These are phyloP conservation scores for Ormyrus rosae DNA, from an alignment of 2,888 invertebrate species.

Conservation along the genomic window DNA sequence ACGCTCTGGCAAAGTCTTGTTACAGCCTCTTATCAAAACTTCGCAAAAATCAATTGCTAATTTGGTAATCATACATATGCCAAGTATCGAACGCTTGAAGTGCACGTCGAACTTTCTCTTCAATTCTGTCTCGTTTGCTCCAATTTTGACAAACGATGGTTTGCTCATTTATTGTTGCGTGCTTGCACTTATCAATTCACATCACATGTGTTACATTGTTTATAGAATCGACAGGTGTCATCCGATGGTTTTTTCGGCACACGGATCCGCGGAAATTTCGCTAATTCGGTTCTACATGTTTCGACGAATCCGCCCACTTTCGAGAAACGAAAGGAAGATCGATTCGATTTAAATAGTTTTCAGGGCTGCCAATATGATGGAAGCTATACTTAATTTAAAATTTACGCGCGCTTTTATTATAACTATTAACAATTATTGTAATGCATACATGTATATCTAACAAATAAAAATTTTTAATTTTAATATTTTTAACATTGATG, in stretches of 20 bases:
- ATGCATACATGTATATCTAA: too few relatives aligned
- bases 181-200: not conserved
- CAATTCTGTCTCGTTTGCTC: not conserved
- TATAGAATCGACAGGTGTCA: not conserved
- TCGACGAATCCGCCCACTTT: constrained; percentile 43
- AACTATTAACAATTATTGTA: too few relatives aligned
- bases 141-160: not conserved
- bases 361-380: constrained; percentile 6
- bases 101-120: constrained; percentile 54
- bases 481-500: too few relatives aligned
- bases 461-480: too few relatives aligned
- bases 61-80: constrained; percentile 63
- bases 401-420: not conserved
- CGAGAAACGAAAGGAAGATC: constrained; percentile 12
- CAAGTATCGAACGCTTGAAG: constrained; percentile 63
- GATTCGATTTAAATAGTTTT: constrained; percentile 40
- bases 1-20: not conserved
- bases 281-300: constrained; percentile 38
- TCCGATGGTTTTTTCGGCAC: not conserved
- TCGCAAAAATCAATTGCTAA: constrained; percentile 49
- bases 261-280: not conserved
- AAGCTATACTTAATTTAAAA: not conserved
- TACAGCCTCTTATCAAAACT: constrained; percentile 3
- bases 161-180: too few relatives aligned
- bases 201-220: not conserved